Conservation (phyloP, 2,797 vertebrate species). For the Pseudomugil tenellus region DNA sequence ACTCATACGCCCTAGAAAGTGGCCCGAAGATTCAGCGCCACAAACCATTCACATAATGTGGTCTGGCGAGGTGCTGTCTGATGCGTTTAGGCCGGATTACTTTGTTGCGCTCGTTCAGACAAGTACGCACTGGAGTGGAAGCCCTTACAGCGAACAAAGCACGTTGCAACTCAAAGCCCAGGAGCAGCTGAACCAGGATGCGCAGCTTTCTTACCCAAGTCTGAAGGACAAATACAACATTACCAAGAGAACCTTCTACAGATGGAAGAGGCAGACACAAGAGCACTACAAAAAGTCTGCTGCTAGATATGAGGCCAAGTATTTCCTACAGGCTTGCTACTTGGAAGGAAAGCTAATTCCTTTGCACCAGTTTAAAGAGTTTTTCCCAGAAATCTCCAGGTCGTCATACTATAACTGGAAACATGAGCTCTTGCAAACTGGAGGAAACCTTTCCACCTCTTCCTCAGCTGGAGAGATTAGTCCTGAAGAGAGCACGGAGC, state of each 20-base stretch:
- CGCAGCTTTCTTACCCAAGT: constrained; percentile 86
- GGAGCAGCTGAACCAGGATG: constrained; percentile 81
- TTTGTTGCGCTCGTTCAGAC: constrained; percentile 89
- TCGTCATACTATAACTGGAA: constrained; percentile 98
- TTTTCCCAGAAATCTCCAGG: constrained; percentile 93
- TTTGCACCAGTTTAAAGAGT: constrained; percentile 89
- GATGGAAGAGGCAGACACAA: constrained; percentile 92
- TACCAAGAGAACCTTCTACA: constrained; percentile 94
- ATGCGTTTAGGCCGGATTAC: constrained; percentile 87
- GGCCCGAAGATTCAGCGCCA: constrained; percentile 67
- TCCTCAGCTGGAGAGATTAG: constrained; percentile 76
- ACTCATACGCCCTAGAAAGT: constrained; percentile 88
- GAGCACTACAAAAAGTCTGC: constrained; percentile 91
- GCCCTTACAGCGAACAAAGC: constrained; percentile 66
- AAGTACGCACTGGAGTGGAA: constrained; percentile 77
- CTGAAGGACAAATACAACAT: constrained; percentile 90
- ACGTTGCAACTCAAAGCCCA: constrained; percentile 75
- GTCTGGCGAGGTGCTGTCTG: constrained; percentile 88
- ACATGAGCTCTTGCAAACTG: constrained; percentile 87
- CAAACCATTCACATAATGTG: constrained; percentile 94
- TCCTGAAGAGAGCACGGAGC: constrained; percentile 79
- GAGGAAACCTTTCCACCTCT: constrained; percentile 71
- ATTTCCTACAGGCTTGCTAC: constrained; percentile 92
- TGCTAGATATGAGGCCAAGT: constrained; percentile 92
- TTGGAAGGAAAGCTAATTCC: constrained; percentile 88